Percentiles rank a stretch among this genome's conserved stretches.
Evolutionary conservation across 2,888 invertebrate genomes (phyloP).

Genomic region (Agapetus fuscipes): DNA sequence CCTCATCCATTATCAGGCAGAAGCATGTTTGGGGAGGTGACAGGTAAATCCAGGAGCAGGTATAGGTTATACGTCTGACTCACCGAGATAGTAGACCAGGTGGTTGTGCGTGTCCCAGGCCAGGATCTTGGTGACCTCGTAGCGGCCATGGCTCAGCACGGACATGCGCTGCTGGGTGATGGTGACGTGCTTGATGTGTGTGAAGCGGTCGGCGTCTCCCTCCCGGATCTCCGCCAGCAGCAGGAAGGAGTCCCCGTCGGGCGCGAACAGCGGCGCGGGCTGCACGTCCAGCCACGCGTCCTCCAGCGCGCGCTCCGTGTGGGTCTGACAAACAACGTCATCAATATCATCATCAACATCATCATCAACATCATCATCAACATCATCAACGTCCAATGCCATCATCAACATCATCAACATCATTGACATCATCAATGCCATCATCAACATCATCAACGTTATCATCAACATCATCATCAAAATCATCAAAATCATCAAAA

Average conservation of each 20-base stretch:
- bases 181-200: constrained; percentile 81
- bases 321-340: constrained; percentile 47
- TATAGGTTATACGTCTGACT: no score
- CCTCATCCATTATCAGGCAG: no score
- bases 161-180: constrained; percentile 73
- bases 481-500: no score
- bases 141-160: constrained; percentile 76
- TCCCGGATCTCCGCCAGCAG: constrained; percentile 75
- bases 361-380: not conserved
- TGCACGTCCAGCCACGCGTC: constrained; percentile 80
- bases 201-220: constrained; percentile 74
- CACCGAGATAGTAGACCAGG: constrained; percentile 63
- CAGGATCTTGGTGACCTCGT: constrained; percentile 73
- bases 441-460: no score
- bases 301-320: constrained; percentile 74
- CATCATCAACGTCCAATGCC: no score
- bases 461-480: no score
- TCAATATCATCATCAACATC: not conserved
- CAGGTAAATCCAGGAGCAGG: no score
- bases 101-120: constrained; percentile 79
- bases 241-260: constrained; percentile 76
- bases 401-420: no score
- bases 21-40: no score
- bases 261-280: constrained; percentile 74
- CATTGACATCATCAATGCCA: no score